Base-by-base conservation (phyloP, 2,888 invertebrate genomes). In the Phasia obesa region DNA sequence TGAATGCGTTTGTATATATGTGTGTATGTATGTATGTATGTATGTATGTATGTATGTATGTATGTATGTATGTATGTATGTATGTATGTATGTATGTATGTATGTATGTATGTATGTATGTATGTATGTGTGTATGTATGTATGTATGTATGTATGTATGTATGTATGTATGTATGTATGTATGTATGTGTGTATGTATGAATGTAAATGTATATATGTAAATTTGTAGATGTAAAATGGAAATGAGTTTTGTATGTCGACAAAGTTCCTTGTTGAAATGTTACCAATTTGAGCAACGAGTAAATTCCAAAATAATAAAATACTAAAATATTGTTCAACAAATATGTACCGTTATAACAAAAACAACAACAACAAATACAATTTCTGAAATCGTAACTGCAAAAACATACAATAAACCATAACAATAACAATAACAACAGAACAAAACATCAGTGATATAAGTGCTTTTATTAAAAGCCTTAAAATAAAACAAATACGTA, bases 261-360 rank as follows among this genome's bases (percentile, higher is more conserved):
- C 19, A 73, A 69, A 78, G 62, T 69, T 67, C 60, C 21, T 81
- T 53, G 76, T 42, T 74, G 57, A 77, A 77, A 77, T 77, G 70
- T 70, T 65, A 73, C 51, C 79, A 67, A 73, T 77, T 60, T 77
- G 67, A 35, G 47, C 67, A 73, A 71, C 73, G 55, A 62, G 23
- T 44, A 47, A 67, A 65, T 76, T 51, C 57, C 42, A 71, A 64
- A 57, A 65, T 25, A 31, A 15, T 23, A 65, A 74, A 64, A 38
- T 44, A 49, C 38, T 76, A 64, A n/a, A 75, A 69, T 38, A 57
- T 47, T 67, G 5, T 44, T 79, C n/a, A 19, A 27, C 44, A 71
- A 79, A 79, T 73, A 59, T 59, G 17, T 60, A 44, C n/a, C 25
- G 15, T 13, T 21, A 31, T 13, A 62, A 53, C 4, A 59, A 49